phyloP scores from a whole-genome alignment of 2,797 vertebrate species.

The Sternarchorhynchus goeldii region DNA sequence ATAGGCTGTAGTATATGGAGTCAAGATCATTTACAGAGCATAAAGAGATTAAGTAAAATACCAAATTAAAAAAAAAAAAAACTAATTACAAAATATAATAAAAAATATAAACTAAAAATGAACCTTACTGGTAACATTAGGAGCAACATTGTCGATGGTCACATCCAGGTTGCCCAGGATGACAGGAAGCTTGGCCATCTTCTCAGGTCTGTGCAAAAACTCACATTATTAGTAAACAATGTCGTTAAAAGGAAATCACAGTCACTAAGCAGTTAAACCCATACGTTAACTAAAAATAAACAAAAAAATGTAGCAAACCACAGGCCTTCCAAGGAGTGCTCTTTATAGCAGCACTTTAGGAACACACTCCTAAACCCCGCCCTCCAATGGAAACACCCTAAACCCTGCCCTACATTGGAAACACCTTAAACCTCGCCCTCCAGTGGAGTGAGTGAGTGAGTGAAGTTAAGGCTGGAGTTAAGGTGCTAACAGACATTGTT shows the following conservation, averaged over 20 bases:
- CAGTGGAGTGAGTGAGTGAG: no score
- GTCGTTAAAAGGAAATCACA: no score
- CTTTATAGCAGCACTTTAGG: neutral
- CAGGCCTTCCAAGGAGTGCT: constrained; percentile 7
- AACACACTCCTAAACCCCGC: constrained; percentile 24
- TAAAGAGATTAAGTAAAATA: neutral
- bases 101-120: neutral
- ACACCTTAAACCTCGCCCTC: no score
- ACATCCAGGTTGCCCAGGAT: constrained; percentile 95
- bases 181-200: constrained; percentile 96
- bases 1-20: neutral
- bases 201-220: constrained; percentile 84
- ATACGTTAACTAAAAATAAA: neutral
- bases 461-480: no score
- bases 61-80: neutral
- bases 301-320: neutral
- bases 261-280: no score
- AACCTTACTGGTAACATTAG: constrained; percentile 89
- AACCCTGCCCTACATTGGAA: no score
- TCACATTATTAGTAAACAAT: neutral
- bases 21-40: neutral
- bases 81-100: neutral
- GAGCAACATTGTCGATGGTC: constrained; percentile 88
- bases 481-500: no score
- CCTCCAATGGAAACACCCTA: neutral